phyloP scores from a whole-genome alignment of 2,797 vertebrate genomes.

The Labeo calbasu region DNA sequence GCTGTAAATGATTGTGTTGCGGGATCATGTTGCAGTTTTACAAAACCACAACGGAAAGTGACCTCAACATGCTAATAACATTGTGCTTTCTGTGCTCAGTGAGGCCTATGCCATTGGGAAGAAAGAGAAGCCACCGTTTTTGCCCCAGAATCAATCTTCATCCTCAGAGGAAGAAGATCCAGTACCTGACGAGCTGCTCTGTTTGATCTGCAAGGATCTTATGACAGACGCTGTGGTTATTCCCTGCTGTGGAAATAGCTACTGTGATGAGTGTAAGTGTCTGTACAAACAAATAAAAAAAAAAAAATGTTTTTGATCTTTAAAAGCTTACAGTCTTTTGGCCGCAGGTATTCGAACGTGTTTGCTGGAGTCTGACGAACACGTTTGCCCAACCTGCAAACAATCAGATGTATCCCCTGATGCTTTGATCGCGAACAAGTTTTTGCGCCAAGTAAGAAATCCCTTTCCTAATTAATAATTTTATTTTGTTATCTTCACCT shows the following conservation, averaged over 20 bases:
- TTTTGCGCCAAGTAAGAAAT: slow-evolving; percentile 89
- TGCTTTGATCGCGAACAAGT: slow-evolving; percentile 94
- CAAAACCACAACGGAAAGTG: background rate
- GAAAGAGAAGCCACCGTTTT: slow-evolving; percentile 93
- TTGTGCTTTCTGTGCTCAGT: slow-evolving; percentile 67
- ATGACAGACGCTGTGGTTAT: slow-evolving; percentile 95
- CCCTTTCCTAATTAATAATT: background rate
- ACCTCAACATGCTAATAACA: background rate
- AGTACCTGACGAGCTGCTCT: slow-evolving; percentile 90
- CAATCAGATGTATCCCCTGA: slow-evolving; percentile 93
- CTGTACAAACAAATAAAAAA: background rate
- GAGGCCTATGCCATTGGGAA: slow-evolving; percentile 96
- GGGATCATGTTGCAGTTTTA: background rate
- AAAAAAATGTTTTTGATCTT: background rate
- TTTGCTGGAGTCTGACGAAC: slow-evolving; percentile 92
- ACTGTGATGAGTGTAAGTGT: slow-evolving; percentile 96
- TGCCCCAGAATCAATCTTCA: slow-evolving; percentile 81
- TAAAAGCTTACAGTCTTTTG: background rate
- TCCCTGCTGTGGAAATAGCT: slow-evolving; percentile 98
- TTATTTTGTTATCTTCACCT: background rate
- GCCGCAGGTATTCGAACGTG: slow-evolving; percentile 89
- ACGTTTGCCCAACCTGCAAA: slow-evolving; percentile 91
- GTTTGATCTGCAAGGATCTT: slow-evolving; percentile 93
- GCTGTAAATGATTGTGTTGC: background rate
- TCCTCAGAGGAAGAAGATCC: slow-evolving; percentile 86